Conservation (phyloP, 2,888 invertebrate species). For the Dilophus febrilis region DNA sequence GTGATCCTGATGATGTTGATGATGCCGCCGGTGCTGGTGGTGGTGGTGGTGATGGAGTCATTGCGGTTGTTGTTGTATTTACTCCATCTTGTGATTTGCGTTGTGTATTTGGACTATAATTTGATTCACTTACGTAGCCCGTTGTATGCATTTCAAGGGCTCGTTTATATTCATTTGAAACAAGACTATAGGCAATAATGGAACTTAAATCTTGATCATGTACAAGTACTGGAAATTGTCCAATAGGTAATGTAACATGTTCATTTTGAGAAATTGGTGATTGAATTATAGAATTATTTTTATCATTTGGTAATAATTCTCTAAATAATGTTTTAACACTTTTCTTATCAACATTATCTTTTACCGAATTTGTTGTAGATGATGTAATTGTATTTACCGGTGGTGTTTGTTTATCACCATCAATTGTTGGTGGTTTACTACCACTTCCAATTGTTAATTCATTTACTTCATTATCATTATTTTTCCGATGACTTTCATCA, state of each 20-base stretch:
- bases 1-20: no score
- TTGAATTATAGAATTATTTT: slow-evolving; percentile 27
- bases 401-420: slow-evolving; percentile 18
- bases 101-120: slow-evolving; percentile 22
- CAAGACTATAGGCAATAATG: slow-evolving; percentile 67
- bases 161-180: slow-evolving; percentile 51
- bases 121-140: slow-evolving; percentile 8
- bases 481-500: no score
- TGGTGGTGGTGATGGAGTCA: not conserved
- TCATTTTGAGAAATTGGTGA: slow-evolving; percentile 47
- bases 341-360: slow-evolving; percentile 34
- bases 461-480: not conserved
- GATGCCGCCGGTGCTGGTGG: no score
- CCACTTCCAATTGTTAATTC: not conserved
- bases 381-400: slow-evolving; percentile 9
- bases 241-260: slow-evolving; percentile 48
- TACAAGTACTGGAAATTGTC: slow-evolving; percentile 49
- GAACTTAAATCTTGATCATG: slow-evolving; percentile 69
- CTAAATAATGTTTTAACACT: slow-evolving; percentile 50
- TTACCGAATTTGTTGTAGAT: slow-evolving; percentile 13
- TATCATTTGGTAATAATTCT: slow-evolving; percentile 42
- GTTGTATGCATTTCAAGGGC: slow-evolving; percentile 32
- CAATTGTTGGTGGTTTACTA: slow-evolving; percentile 9
- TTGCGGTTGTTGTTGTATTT: slow-evolving; percentile 19
- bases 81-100: slow-evolving; percentile 24